Evolutionary conservation across 2,797 vertebrate species (phyloP).

Genomic region (Pseudochirops cupreus): DNA sequence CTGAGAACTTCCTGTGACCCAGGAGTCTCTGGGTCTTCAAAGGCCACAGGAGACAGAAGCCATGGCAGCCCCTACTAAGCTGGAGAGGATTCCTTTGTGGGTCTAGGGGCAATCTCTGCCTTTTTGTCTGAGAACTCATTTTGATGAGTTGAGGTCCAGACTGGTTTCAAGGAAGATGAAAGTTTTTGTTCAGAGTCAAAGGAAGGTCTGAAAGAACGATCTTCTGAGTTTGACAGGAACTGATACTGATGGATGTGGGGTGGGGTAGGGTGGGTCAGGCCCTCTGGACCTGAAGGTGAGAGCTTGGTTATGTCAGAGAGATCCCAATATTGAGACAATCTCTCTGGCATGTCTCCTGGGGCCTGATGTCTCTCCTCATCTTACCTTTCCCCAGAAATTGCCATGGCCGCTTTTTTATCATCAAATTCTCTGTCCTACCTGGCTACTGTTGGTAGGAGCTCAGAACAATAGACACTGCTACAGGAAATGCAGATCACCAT

Average conservation of each 20-base stretch:
- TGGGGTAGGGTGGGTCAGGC: not conserved
- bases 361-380: not conserved
- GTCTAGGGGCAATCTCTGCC: too few species aligned
- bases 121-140: not conserved
- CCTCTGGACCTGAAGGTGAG: not conserved
- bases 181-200: not conserved
- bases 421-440: too few species aligned
- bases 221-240: not conserved
- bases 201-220: not conserved
- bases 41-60: not conserved
- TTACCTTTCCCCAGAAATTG: too few species aligned
- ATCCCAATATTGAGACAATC: not conserved
- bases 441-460: too few species aligned
- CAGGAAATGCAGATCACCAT: too few species aligned
- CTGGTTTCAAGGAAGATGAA: not conserved
- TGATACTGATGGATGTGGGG: not conserved
- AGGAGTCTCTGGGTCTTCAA: not conserved
- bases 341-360: not conserved
- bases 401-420: too few species aligned
- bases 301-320: not conserved
- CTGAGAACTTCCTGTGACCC: not conserved
- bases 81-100: not conserved
- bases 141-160: not conserved
- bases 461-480: fast-evolving
- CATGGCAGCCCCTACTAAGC: not conserved